phyloP scores from a whole-genome alignment of 2,113 vertebrate species.

The Ellobius talpinus region DNA sequence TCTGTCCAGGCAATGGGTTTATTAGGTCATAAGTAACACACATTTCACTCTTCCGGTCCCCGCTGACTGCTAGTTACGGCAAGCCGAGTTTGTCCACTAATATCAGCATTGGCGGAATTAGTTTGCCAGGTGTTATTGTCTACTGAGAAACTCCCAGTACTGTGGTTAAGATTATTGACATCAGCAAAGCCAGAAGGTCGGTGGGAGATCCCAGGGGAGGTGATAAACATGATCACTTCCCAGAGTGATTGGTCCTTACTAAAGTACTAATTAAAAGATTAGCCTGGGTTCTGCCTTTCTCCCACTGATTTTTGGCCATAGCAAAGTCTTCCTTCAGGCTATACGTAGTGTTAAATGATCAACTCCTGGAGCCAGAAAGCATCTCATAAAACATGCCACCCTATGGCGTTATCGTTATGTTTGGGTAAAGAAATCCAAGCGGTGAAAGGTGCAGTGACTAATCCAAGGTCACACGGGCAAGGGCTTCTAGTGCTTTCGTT shows the following conservation, averaged over 20 bases:
- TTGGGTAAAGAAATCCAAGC: neutral
- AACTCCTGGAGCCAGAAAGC: neutral
- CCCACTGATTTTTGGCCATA: neutral
- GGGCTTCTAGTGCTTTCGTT: neutral
- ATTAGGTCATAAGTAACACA: constrained; percentile 58
- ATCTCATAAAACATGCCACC: neutral
- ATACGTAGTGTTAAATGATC: neutral
- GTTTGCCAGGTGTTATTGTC: neutral
- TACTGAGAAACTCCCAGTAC: neutral
- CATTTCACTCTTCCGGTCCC: constrained; percentile 69
- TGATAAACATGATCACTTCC: neutral
- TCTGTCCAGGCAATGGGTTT: constrained; percentile 60
- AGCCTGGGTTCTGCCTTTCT: constrained; percentile 1
- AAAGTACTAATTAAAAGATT: constrained; percentile 24
- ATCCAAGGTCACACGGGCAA: constrained; percentile 39
- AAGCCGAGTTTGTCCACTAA: constrained; percentile 23
- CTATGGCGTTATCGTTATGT: neutral
- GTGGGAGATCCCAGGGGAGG: neutral
- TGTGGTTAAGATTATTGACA: constrained; percentile 10
- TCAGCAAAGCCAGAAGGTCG: neutral
- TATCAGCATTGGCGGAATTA: constrained; percentile 51
- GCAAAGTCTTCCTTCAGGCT: constrained; percentile 17
- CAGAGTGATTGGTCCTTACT: neutral
- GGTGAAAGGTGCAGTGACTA: constrained; percentile 6
- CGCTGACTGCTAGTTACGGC: constrained; percentile 46